phyloP scores from a whole-genome alignment of 2,888 invertebrate genomes.

The Lamellibrachia columna region DNA sequence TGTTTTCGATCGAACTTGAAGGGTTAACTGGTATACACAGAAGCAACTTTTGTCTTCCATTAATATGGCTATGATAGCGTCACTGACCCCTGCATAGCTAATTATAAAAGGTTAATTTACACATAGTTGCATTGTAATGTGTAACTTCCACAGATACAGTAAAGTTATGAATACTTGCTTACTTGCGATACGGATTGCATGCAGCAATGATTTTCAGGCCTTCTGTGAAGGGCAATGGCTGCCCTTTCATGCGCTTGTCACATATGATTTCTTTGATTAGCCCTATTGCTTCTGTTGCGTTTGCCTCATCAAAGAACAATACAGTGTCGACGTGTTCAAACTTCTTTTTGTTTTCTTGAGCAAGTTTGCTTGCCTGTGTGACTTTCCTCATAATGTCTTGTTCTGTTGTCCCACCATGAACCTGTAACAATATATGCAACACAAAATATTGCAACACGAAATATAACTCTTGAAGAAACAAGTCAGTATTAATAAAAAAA shows the following conservation, averaged over 20 bases:
- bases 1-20: too few relatives aligned
- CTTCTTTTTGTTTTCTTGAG: slow-evolving; percentile 44
- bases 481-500: too few relatives aligned
- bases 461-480: too few relatives aligned
- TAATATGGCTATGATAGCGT: too few relatives aligned
- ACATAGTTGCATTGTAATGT: background rate
- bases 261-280: slow-evolving; percentile 61
- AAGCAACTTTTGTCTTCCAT: too few relatives aligned
- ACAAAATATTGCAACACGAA: too few relatives aligned
- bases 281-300: slow-evolving; percentile 61
- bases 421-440: slow-evolving; percentile 38
- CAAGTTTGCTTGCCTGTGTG: slow-evolving; percentile 46
- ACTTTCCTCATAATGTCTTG: slow-evolving; percentile 55
- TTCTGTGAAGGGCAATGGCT: slow-evolving; percentile 44
- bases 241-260: slow-evolving; percentile 54
- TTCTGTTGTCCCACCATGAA: slow-evolving; percentile 59
- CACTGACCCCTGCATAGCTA: too few relatives aligned
- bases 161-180: slow-evolving; percentile 27
- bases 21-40: too few relatives aligned
- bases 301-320: slow-evolving; percentile 62
- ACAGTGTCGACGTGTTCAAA: slow-evolving; percentile 50
- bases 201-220: slow-evolving; percentile 59
- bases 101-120: too few relatives aligned
- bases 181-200: slow-evolving; percentile 62
- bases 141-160: background rate